phyloP scores from a whole-genome alignment of 2,888 invertebrate genomes.

The Lepidonotus clava region DNA sequence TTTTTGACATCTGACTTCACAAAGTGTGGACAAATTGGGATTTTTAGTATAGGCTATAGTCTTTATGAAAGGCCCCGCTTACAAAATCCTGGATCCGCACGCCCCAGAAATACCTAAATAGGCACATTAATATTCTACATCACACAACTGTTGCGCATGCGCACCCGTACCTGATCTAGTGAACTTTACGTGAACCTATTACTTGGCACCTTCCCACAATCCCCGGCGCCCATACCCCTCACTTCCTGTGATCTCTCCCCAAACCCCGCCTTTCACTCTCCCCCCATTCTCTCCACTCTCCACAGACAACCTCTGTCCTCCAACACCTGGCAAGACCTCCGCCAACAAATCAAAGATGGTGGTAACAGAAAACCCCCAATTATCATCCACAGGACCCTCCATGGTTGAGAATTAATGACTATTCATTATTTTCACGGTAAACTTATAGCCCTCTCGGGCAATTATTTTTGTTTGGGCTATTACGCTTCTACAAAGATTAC shows the following conservation, averaged over 20 bases:
- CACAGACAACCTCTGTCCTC: not conserved
- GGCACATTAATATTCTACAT: not conserved
- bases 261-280: not conserved
- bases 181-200: slow-evolving; percentile 41
- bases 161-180: slow-evolving; percentile 1
- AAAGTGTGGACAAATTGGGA: too few relatives aligned
- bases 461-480: not conserved
- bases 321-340: not conserved
- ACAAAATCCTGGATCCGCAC: not conserved
- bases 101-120: not conserved
- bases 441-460: not conserved
- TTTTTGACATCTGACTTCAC: not conserved
- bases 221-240: not conserved
- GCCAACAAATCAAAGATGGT: not conserved
- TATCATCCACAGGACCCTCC: not conserved
- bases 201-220: not conserved
- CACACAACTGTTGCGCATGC: not conserved
- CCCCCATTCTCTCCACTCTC: not conserved
- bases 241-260: not conserved
- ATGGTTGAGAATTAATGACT: slow-evolving; percentile 1
- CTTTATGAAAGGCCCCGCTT: not conserved
- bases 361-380: not conserved
- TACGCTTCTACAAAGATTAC: not conserved
- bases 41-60: too few relatives aligned
- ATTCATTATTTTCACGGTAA: not conserved